Base-by-base conservation (phyloP, 1,140 invertebrate species). In the Druon quercuslanigerum region DNA sequence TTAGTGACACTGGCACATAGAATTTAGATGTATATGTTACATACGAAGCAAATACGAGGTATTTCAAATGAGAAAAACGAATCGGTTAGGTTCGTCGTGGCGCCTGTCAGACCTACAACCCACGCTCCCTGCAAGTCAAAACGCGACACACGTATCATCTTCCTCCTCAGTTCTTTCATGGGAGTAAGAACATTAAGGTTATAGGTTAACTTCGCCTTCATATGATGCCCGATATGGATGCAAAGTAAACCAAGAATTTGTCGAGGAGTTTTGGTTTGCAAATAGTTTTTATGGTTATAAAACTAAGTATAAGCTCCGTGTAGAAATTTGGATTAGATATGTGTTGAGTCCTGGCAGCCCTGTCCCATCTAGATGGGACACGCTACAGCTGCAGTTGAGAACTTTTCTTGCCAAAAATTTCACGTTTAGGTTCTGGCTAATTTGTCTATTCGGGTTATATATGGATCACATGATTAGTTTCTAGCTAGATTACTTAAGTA, bases 51-150 rank as follows among this genome's bases (percentile, higher is more conserved):
- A 50, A 50, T 46, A 74, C 3, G 25, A 71, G 70, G 54, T 56
- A 57, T 72, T 54, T 72, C 17, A 76, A 51, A 76, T 72, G 20
- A 52, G 74, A 71, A 72, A 72, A 76, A 71, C 51, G 66, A 46
- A 76, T 76, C 71, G 20, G 74, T 72, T 76, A 71, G 73, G 72
- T 73, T 78, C 70, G 20, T 56, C 56, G 19, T 72, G 51, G 73
- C 70, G 72, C 66, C 75, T 66, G 71, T 71, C 60, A 77, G 81
- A 77, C 54, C 54, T n/a, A 54, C 51, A 52, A 76, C 70, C 74
- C 74, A 76, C 73, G 73, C 73, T 75, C 57, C 56, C 70, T 70
- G 40, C 74, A 71, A 51, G 74, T 72, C 50, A 51, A 46, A 71
- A 71, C 74, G 74, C 71, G 50, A 72, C 70, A 57, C 70, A 76